These are phyloP conservation scores for Ditula angustiorana DNA, from an alignment of 2,888 invertebrate species.

Conservation along the genomic window DNA sequence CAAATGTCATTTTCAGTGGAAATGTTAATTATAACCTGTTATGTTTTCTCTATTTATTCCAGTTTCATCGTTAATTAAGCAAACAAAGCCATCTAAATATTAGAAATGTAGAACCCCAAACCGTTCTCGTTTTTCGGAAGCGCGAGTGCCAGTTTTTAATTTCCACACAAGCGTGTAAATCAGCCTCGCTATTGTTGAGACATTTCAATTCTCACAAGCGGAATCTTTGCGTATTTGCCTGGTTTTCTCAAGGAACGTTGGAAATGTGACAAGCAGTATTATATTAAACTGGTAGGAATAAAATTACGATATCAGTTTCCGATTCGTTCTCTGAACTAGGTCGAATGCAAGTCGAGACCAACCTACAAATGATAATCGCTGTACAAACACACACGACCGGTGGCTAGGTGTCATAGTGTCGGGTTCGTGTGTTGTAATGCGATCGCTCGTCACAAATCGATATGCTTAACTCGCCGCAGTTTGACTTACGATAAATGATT, in stretches of 20 bases:
- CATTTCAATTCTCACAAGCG: conserved; percentile 36
- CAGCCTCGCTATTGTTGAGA: conserved; percentile 7
- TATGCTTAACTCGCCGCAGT: conserved; percentile 70
- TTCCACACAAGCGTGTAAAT: conserved; percentile 12
- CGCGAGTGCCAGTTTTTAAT: conserved; percentile 17
- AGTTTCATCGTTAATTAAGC: background rate
- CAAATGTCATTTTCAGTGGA: background rate
- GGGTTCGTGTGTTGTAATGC: conserved; percentile 71
- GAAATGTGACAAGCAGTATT: conserved; percentile 14
- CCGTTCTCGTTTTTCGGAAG: background rate
- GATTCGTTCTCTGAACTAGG: conserved; percentile 55
- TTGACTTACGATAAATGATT: conserved; percentile 72
- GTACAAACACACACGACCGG: conserved; percentile 62
- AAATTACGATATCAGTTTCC: conserved; percentile 41
- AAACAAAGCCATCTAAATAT: background rate
- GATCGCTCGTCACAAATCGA: conserved; percentile 74
- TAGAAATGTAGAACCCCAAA: background rate
- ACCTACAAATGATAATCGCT: conserved; percentile 59
- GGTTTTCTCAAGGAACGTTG: conserved; percentile 7
- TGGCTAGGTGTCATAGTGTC: conserved; percentile 74
- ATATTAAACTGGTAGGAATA: conserved; percentile 20
- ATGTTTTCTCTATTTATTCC: background rate
- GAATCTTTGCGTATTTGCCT: conserved; percentile 21
- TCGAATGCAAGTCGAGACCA: conserved; percentile 57
- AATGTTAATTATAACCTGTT: background rate